phyloP scores from a whole-genome alignment of 2,797 vertebrate genomes.

The Diplodus sargus region DNA sequence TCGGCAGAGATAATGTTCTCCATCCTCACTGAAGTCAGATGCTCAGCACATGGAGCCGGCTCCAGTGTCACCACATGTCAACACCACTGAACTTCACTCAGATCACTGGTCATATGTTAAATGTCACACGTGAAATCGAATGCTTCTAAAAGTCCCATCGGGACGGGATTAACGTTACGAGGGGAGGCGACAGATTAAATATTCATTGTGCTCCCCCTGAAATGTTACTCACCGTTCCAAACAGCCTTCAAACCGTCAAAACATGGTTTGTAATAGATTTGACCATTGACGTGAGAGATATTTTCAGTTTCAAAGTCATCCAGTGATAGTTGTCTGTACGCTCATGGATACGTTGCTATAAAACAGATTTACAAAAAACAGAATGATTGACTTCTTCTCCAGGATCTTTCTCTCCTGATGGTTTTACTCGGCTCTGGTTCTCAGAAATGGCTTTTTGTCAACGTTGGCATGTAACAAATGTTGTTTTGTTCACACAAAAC shows the following conservation, averaged over 20 bases:
- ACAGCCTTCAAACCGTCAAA: no score
- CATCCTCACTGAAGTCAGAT: neutral
- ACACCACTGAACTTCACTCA: neutral
- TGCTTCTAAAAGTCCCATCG: neutral
- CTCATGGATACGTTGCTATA: neutral
- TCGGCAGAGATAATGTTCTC: constrained; percentile 10
- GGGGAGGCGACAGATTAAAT: neutral
- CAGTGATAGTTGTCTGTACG: no score
- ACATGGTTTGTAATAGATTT: neutral
- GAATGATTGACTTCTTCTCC: no score
- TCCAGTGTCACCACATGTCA: neutral
- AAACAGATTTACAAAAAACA: neutral
- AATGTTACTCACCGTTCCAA: neutral
- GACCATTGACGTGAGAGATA: no score
- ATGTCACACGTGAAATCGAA: neutral
- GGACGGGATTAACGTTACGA: neutral
- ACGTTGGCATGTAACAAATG: neutral
- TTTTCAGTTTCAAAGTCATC: neutral
- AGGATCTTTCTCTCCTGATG: neutral
- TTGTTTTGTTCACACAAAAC: neutral
- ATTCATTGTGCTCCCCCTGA: neutral
- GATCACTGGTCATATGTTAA: neutral
- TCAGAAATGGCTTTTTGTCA: neutral
- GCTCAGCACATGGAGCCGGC: neutral
- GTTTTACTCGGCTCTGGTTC: neutral